Evolutionary conservation across 2,113 vertebrate species (phyloP).

Genomic region (Microtus pennsylvanicus): DNA sequence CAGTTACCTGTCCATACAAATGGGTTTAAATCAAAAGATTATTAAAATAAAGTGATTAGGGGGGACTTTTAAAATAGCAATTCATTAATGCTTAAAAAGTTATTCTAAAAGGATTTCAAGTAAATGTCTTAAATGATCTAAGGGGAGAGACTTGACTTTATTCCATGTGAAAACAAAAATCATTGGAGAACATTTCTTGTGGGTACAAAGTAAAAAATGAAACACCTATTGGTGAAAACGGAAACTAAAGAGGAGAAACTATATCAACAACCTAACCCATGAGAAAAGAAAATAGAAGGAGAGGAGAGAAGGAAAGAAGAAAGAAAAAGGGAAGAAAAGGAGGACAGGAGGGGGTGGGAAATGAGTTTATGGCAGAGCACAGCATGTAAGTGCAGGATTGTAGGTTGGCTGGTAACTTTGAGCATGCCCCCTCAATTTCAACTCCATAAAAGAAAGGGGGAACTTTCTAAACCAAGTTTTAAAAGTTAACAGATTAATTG

Average conservation of each 20-base stretch:
- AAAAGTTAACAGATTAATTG: neutral
- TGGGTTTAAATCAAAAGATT: conserved; percentile 1
- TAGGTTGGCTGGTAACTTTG: neutral
- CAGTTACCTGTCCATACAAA: conserved; percentile 3
- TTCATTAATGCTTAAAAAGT: neutral
- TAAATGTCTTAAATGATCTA: conserved; percentile 46
- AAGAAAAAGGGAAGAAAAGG: too few species aligned
- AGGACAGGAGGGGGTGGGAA: neutral
- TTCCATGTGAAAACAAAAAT: conserved; percentile 36
- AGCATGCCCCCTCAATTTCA: conserved; percentile 37
- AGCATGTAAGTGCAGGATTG: neutral
- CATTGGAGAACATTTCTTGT: conserved; percentile 25
- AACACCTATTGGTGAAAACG: neutral
- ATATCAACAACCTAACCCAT: neutral
- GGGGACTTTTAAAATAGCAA: neutral
- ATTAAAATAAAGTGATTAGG: too few species aligned
- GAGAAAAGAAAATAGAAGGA: too few species aligned
- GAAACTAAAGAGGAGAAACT: neutral
- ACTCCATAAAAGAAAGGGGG: conserved; percentile 22
- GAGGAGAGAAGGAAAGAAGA: neutral
- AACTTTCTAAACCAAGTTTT: neutral
- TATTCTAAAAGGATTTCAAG: conserved; percentile 45
- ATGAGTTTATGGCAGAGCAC: neutral
- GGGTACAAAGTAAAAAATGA: conserved; percentile 5
- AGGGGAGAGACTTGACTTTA: conserved; percentile 3